Percentiles rank a stretch among this genome's conserved stretches.
Evolutionary conservation across 2,888 invertebrate genomes (phyloP).

Genomic region (Hesperia comma): DNA sequence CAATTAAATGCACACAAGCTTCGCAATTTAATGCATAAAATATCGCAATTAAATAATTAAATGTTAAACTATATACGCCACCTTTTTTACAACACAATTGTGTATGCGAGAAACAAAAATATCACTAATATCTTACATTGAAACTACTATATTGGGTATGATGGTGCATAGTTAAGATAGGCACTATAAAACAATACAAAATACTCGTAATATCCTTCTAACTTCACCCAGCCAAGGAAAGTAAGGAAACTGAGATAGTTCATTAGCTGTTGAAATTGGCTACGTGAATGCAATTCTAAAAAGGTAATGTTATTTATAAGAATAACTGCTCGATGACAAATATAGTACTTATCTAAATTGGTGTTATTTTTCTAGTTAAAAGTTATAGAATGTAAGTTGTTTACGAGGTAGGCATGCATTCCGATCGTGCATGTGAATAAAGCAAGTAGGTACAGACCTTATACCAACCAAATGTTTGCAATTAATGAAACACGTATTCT

Average conservation of each 20-base stretch:
- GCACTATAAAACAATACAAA: neutral
- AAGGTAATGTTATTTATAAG: neutral
- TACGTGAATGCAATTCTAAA: neutral
- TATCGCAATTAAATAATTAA: too few relatives aligned
- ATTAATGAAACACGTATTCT: too few relatives aligned
- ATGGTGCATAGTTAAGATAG: neutral
- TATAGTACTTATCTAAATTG: neutral
- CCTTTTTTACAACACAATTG: too few relatives aligned
- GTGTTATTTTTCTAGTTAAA: neutral
- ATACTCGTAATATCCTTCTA: neutral
- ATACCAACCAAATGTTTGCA: too few relatives aligned
- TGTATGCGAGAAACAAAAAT: too few relatives aligned
- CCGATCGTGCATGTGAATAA: too few relatives aligned
- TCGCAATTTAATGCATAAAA: too few relatives aligned
- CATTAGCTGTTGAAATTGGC: neutral
- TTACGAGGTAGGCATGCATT: constrained; percentile 34
- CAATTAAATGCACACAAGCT: too few relatives aligned
- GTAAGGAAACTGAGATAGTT: neutral
- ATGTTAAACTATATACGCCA: too few relatives aligned
- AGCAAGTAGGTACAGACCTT: too few relatives aligned
- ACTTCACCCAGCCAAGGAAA: neutral
- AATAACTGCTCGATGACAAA: neutral
- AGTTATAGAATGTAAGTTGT: neutral
- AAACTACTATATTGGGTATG: neutral
- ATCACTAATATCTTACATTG: neutral